A percentile compares a stretch with the other conserved stretches of the same genome.
Conservation (phyloP, 2,797 vertebrate species). For the Vespertilio murinus region DNA sequence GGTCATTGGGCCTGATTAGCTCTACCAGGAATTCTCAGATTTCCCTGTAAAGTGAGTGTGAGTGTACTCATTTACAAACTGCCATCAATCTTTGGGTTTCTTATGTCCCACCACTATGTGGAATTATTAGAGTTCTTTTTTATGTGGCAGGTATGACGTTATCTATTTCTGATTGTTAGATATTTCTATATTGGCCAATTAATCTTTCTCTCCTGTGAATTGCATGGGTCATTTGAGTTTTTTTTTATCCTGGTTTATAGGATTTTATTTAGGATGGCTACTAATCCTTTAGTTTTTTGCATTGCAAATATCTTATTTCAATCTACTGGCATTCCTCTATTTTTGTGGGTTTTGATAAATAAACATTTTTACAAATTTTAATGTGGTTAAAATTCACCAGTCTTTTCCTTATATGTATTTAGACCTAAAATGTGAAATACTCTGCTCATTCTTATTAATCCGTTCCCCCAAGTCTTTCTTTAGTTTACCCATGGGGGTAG, state of each 20-base stretch:
- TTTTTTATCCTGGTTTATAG: neutral
- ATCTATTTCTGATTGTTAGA: neutral
- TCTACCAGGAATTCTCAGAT: slow-evolving; percentile 13
- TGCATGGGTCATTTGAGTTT: neutral
- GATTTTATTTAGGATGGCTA: neutral
- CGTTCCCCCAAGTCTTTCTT: neutral
- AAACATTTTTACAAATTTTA: slow-evolving; percentile 1
- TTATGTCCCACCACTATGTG: neutral
- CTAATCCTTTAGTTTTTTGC: neutral
- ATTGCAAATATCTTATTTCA: neutral
- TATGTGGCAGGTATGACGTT: neutral
- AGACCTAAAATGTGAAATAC: neutral
- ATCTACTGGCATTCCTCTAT: neutral
- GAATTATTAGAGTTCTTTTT: neutral
- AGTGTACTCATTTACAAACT: neutral
- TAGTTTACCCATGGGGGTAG: neutral
- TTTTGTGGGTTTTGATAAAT: slow-evolving; percentile 2
- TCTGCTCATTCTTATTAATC: neutral
- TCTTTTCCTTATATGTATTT: neutral
- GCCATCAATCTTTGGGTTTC: neutral
- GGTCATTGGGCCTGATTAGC: neutral
- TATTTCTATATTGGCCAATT: slow-evolving; percentile 9
- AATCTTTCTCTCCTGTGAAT: neutral
- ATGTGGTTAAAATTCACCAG: neutral
- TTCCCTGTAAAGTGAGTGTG: neutral